Base-by-base conservation (phyloP, 2,888 invertebrate genomes). In the Nudaria mundana region DNA sequence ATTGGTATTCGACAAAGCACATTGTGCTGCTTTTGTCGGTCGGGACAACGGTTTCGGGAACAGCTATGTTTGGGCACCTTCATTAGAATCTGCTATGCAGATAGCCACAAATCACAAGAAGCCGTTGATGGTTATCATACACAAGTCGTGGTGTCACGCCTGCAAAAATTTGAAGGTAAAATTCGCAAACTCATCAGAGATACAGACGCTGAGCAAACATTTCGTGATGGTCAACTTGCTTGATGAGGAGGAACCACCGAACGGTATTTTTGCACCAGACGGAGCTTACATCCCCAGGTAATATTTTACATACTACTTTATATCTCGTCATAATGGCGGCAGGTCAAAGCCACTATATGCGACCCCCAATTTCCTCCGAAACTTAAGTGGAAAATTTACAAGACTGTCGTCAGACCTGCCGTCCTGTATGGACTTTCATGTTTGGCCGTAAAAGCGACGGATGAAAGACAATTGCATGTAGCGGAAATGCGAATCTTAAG, bases 161-260 rank as follows among this genome's bases (percentile, higher is more conserved):
- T 93, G 93, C 62, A 90, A 90, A 71, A 90, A 89, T 34, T 72
- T 93, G 44, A 92, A 92, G 62, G 91, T 92, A 0, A 90, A 91
- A 63, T 91, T 93, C 64, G 89, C 91, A 0, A 82, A 73, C 26
- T 91, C 91, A 1, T 40, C 79, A 5, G 90, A 91, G 52, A 90
- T 93, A 30, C 86, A 89, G 51, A 52, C 48, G 1, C 67, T 93
- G 41, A 92, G 93, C 63, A 80, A 86, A 56, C 81, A 91, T 35
- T 93, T 93, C 64, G 86, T 93, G 2, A 93, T 93, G 93, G 91
- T 93, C 8, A 92, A 93, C 66, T 67, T 91, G 31, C 64, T 90
- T 56, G 92, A 92, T 63, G 91, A 91, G 44, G 89, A 91, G 13
- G 90, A 91, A 52, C 91, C 91, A 0, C 71, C 77, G 3, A 86